Percentiles rank a stretch among this genome's conserved stretches.
Conservation (phyloP, 2,113 vertebrate genomes). For the Corythornis madagascariensis region DNA sequence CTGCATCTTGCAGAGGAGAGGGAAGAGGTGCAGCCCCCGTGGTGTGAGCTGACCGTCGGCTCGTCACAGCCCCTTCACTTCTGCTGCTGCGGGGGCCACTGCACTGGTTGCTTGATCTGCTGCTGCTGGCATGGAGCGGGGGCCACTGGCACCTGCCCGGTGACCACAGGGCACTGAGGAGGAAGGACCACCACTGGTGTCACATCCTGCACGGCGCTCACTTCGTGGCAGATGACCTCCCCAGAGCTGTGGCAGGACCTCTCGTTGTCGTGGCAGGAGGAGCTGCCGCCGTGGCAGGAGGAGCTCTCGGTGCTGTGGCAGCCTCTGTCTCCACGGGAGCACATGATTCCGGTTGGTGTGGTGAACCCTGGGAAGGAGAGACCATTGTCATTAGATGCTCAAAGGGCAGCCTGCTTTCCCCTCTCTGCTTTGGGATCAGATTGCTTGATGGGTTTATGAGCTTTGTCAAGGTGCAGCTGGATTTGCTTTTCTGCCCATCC, state of each 20-base stretch:
- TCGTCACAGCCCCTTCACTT: background rate
- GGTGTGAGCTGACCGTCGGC: background rate
- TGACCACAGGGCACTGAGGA: background rate
- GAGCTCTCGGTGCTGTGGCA: conserved; percentile 50
- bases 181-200: conserved; percentile 35
- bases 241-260: conserved; percentile 31
- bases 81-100: conserved; percentile 56
- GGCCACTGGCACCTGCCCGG: background rate
- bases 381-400: rapidly evolving
- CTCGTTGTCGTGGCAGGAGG: conserved; percentile 7
- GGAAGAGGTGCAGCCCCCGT: rapidly evolving
- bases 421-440: rapidly evolving
- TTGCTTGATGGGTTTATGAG: rapidly evolving
- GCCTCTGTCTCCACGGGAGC: conserved; percentile 55
- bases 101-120: conserved; percentile 60
- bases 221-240: conserved; percentile 27
- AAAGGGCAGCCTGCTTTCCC: rapidly evolving
- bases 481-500: rapidly evolving
- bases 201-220: conserved; percentile 8
- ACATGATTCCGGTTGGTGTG: background rate
- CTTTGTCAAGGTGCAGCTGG: rapidly evolving
- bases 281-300: conserved; percentile 5
- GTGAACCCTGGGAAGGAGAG: background rate
- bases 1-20: background rate
- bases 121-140: conserved; percentile 49